phyloP scores from a whole-genome alignment of 2,797 vertebrate species.

The Diplodus puntazzo region DNA sequence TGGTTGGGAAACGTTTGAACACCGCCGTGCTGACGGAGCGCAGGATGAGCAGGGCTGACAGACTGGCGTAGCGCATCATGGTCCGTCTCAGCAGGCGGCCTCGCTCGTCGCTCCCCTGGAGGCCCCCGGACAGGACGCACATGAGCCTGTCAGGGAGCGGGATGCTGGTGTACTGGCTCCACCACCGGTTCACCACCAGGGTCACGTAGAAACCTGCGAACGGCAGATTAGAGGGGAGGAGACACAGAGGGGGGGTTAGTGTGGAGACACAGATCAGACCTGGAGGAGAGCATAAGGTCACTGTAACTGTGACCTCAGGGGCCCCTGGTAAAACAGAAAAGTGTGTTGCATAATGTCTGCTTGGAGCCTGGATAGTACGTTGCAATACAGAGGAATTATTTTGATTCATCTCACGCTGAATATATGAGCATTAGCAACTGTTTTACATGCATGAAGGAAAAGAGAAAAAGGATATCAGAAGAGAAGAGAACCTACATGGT shows the following conservation, averaged over 20 bases:
- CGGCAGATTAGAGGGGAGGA: not conserved
- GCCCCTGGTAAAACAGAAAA: not conserved
- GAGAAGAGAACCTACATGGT: no score
- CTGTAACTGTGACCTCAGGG: not conserved
- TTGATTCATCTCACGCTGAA: not conserved
- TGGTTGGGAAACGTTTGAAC: constrained; percentile 92
- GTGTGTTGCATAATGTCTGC: not conserved
- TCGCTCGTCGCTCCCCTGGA: constrained; percentile 88
- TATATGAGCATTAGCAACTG: not conserved
- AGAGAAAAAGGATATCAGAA: not conserved
- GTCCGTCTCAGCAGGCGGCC: constrained; percentile 90
- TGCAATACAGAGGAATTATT: not conserved
- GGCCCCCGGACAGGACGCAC: constrained; percentile 86
- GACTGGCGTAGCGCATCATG: constrained; percentile 90
- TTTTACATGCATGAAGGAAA: not conserved
- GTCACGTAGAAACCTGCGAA: constrained; percentile 92
- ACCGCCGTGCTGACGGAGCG: constrained; percentile 91
- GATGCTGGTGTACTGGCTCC: constrained; percentile 92
- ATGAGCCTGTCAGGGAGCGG: constrained; percentile 91
- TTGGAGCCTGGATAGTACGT: not conserved
- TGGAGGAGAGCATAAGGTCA: not conserved
- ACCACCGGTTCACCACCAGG: constrained; percentile 93
- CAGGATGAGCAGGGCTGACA: constrained; percentile 90
- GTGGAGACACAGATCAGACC: not conserved
- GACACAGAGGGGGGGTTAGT: not conserved